Evolutionary conservation across 2,888 invertebrate species (phyloP).

Genomic region (Heliconius cydno): DNA sequence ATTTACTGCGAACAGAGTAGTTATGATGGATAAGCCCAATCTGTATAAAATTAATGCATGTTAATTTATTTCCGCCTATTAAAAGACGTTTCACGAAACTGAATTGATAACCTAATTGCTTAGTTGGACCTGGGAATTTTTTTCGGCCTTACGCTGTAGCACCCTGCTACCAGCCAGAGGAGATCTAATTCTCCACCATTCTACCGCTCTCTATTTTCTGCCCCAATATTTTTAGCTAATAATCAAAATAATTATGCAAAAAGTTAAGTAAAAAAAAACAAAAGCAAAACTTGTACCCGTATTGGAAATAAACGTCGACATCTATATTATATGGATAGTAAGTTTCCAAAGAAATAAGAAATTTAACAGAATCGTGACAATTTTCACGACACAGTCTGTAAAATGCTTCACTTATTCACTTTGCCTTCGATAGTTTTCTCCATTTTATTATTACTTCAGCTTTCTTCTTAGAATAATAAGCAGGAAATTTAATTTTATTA

Average conservation of each 20-base stretch:
- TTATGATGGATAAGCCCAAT: neutral
- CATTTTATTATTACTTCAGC: neutral
- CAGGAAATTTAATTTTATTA: neutral
- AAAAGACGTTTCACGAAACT: too few species aligned
- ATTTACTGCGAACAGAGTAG: neutral
- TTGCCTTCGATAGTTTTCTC: neutral
- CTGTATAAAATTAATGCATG: neutral
- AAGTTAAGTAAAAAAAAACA: too few species aligned
- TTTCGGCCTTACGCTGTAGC: neutral
- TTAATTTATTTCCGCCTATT: too few species aligned
- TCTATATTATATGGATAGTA: neutral
- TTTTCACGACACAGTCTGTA: neutral
- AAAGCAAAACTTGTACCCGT: too few species aligned
- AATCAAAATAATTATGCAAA: too few species aligned
- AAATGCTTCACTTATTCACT: conserved; percentile 7
- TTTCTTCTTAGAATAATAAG: neutral
- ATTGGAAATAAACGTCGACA: neutral
- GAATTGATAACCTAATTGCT: too few species aligned
- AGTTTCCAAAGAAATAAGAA: neutral
- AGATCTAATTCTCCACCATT: too few species aligned
- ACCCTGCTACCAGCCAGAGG: neutral
- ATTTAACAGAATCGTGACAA: neutral
- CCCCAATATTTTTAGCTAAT: too few species aligned
- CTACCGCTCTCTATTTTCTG: too few species aligned
- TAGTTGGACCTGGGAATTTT: too few species aligned